Evolutionary conservation across 2,888 invertebrate species (phyloP).

Genomic region (Nemotelus nigrinus): DNA sequence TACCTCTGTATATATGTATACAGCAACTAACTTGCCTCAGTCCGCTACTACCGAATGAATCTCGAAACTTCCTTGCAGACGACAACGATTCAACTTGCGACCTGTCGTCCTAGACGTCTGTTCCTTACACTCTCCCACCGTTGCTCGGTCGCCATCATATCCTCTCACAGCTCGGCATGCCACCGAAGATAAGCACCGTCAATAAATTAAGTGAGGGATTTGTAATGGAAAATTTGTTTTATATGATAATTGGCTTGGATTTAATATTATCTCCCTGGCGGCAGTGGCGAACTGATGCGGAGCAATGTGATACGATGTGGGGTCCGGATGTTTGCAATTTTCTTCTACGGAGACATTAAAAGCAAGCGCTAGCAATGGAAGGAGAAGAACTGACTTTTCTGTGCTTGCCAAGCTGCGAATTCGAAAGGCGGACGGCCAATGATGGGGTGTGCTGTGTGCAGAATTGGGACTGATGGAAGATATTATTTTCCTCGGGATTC

Average conservation of each 20-base stretch:
- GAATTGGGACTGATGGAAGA: slow-evolving; percentile 6
- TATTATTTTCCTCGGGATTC: slow-evolving; percentile 36
- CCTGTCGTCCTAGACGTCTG: not conserved
- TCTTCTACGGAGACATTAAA: not conserved
- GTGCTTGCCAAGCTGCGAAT: no score
- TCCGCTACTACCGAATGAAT: no score
- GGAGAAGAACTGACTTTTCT: not conserved
- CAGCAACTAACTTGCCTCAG: no score
- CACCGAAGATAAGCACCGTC: slow-evolving; percentile 48
- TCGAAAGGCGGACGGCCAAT: no score
- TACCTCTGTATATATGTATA: no score
- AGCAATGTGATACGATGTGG: not conserved
- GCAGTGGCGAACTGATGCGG: not conserved
- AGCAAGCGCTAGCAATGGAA: not conserved
- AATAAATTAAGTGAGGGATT: slow-evolving; percentile 54
- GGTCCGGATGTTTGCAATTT: slow-evolving; percentile 8
- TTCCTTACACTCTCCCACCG: not conserved
- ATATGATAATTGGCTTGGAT: slow-evolving; percentile 54
- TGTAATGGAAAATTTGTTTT: slow-evolving; percentile 54
- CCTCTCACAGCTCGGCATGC: not conserved
- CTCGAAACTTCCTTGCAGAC: slow-evolving; percentile 12
- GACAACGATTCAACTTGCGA: slow-evolving; percentile 19
- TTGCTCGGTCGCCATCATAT: slow-evolving; percentile 20
- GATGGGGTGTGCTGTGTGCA: not conserved
- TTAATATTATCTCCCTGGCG: slow-evolving; percentile 50